Conservation (phyloP, 2,797 vertebrate species). For the Poeciliopsis infans region DNA sequence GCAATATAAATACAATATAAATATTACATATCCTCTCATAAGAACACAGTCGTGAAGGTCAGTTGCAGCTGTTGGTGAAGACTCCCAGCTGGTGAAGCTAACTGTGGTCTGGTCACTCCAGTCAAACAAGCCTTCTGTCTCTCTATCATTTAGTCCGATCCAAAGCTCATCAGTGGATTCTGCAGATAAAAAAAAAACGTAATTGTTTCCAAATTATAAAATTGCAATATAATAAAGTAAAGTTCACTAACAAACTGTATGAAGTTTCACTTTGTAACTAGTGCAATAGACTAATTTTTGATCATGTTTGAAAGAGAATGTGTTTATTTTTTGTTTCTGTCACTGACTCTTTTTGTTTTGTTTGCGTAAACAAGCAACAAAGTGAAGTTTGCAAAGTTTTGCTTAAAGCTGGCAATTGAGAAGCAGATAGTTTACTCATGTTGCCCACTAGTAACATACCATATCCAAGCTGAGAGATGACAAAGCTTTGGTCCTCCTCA, state of each 20-base stretch:
- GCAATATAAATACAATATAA: too few relatives aligned
- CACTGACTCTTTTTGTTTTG: too few relatives aligned
- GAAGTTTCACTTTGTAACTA: too few relatives aligned
- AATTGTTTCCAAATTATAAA: too few relatives aligned
- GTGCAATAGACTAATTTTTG: too few relatives aligned
- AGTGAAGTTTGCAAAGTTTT: too few relatives aligned
- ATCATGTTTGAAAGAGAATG: too few relatives aligned
- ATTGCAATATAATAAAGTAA: background rate
- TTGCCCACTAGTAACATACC: conserved; percentile 61
- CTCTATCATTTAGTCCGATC: conserved; percentile 91
- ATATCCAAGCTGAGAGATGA: conserved; percentile 89
- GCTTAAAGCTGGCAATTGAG: too few relatives aligned
- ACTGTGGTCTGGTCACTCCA: conserved; percentile 89
- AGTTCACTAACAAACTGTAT: too few relatives aligned
- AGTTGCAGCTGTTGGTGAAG: conserved; percentile 78
- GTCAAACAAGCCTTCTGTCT: conserved; percentile 87
- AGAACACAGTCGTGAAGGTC: conserved; percentile 86
- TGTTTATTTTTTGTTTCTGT: too few relatives aligned
- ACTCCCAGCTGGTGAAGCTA: conserved; percentile 86
- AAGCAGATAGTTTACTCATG: too few relatives aligned
- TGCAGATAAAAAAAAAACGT: conserved; percentile 37
- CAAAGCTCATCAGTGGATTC: conserved; percentile 85
- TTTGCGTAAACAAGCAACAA: too few relatives aligned
- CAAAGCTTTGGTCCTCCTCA: conserved; percentile 88
- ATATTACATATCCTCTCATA: conserved; percentile 86